Base-by-base conservation (phyloP, 2,888 invertebrate genomes). In the Leptura quadrifasciata region DNA sequence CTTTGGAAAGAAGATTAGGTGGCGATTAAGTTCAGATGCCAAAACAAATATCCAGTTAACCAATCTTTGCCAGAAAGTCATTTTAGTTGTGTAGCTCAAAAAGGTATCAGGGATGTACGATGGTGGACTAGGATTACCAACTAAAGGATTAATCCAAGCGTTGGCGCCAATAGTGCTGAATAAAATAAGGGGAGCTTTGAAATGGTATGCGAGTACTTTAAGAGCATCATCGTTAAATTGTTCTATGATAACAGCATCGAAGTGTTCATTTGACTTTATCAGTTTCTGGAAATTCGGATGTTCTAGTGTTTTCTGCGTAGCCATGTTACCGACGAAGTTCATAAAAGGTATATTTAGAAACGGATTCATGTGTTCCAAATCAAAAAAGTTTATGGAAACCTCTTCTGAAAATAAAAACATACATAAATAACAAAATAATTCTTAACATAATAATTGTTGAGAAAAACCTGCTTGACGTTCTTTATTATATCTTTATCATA, bases 21-120 rank as follows among this genome's bases (percentile, higher is more conserved):
- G 67, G 5, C 68, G 64, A 39, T 76, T 70, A 2, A 81, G 18
- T 6, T 78, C 70, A 3, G 47, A n/a, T 8, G 67, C 2, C 4
- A 80, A 10, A n/a, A 58, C 54, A 2, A 85, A 83, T 1, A 89
- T 88, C 0, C 90, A 87, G 82, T 93, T 93, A 24, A 88, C 84
- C 0, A 92, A 58, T 78, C 94, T 86, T 80, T 91, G 90, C 83
- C 86, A 86, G 79, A 94, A 92, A 27, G 87, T 90, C 86, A 91
- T 91, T 64, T 84, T 85, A 39, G 91, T 88, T 54, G 87, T 52
- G 73, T 85, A 89, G 2, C 88, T 10, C 85, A 71, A 8, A 83
- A 84, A 17, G 85, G 77, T 18, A 82, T 78, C 15, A 86, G 80
- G 84, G 3, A 67, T 39, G 20, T 68, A 68, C 3, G 68, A 61